Evolutionary conservation across 2,113 vertebrate genomes (phyloP), one percentile per base, ranked within the genome.

Genomic region (Caloenas nicobarica): DNA sequence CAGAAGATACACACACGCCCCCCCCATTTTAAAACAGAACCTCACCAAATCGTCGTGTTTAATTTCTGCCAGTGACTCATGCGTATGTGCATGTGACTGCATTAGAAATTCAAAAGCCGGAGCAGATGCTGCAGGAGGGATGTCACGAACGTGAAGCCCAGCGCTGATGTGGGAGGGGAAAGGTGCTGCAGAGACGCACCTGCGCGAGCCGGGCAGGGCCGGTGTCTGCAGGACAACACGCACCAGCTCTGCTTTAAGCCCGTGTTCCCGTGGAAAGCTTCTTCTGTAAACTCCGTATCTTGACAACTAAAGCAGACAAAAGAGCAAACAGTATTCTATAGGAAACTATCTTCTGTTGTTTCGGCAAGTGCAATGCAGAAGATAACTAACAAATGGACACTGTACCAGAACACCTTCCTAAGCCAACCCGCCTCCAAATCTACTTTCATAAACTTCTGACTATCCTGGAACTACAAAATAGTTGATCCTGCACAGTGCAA

Each of bases 1-100:
- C 44, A 31, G 5, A 17, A 70, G 22, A 71, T 7, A 15, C 2
- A 3, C 11, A 7, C 0, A 0, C 7, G 1, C 42, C 42, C 13
- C 9, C 38, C 4, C 23, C 46, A 1, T 66, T 66, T 38, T n/a
- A 56, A 68, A 77, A 42, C 5, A 16, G 53, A 81, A 72, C 48
- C 53, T 77, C 54, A 85, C 10, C 74, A 77, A 54, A 58, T 7
- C 25, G 31, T 22, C 5, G 0, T 18, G 1, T 69, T 80, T 64
- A 1, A 61, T 57, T n/a, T 61, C 82, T 86, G 71, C 66, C 66
- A 50, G 60, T 4, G 11, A 34, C 74, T 64, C 2, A 4, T 13
- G 57, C 3, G 0, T 0, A 3, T 4, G 46, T 3, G 33, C 34
- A 24, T 54, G 50, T 0, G 3, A n/a, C 46, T 28, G 22, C 53